phyloP scores from a whole-genome alignment of 2,888 invertebrate species.

The Apamea anceps region DNA sequence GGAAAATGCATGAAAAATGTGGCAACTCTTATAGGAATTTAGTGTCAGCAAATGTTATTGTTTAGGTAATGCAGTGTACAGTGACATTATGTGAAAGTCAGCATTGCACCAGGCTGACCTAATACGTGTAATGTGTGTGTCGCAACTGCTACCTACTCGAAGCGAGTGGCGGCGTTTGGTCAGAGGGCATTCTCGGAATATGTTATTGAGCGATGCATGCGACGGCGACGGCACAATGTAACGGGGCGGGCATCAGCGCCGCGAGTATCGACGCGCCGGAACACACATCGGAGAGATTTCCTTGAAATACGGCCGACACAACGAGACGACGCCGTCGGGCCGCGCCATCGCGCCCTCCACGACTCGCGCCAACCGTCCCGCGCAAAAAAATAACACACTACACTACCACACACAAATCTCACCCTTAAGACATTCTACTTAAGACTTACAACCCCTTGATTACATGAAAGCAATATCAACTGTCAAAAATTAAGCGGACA shows the following conservation, averaged over 20 bases:
- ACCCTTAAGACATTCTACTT: constrained; percentile 78
- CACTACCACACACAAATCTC: constrained; percentile 78
- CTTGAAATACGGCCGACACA: constrained; percentile 83
- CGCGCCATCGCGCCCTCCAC: constrained; percentile 80
- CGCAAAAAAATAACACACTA: constrained; percentile 87
- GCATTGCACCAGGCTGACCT: constrained; percentile 78
- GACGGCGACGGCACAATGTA: constrained; percentile 67
- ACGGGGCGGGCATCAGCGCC: constrained; percentile 72
- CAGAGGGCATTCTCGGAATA: constrained; percentile 75
- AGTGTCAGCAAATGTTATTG: constrained; percentile 64
- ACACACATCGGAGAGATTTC: constrained; percentile 82
- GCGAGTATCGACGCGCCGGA: constrained; percentile 77
- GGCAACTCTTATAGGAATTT: constrained; percentile 77
- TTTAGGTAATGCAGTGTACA: constrained; percentile 68
- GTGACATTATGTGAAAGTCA: constrained; percentile 79
- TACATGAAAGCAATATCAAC: constrained; percentile 85
- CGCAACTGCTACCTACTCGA: constrained; percentile 70
- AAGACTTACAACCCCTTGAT: constrained; percentile 84
- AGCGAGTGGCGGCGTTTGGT: constrained; percentile 63
- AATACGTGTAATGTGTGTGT: constrained; percentile 73
- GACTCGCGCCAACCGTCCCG: constrained; percentile 86
- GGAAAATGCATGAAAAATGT: constrained; percentile 49
- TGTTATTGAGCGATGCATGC: constrained; percentile 72
- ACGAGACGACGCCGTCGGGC: constrained; percentile 76
- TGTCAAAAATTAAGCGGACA: constrained; percentile 90